Conservation (phyloP, 2,888 invertebrate genomes). For the Mechanitis messenoides region DNA sequence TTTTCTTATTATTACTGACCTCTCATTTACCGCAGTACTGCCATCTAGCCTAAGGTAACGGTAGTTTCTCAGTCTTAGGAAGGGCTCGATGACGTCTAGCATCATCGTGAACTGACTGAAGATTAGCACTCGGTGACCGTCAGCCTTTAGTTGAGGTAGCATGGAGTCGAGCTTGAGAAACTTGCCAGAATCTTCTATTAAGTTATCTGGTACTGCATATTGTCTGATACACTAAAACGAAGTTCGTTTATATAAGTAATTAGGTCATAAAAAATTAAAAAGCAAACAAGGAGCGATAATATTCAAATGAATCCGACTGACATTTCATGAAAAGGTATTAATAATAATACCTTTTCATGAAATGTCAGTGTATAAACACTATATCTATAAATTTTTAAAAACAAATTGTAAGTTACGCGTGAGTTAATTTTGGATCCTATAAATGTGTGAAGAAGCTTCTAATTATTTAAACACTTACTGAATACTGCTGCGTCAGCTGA, state of each 20-base stretch:
- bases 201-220: conserved; percentile 79
- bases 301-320: no score
- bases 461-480: conserved; percentile 53
- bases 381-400: no score
- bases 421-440: no score
- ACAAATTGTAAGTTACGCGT: no score
- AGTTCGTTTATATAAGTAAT: background rate
- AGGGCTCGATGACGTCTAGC: conserved; percentile 94
- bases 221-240: conserved; percentile 76
- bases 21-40: conserved; percentile 88
- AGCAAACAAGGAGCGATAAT: no score
- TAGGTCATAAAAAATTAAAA: no score
- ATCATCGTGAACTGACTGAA: conserved; percentile 98
- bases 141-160: conserved; percentile 83
- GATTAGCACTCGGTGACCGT: conserved; percentile 89
- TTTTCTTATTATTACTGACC: conserved; percentile 53
- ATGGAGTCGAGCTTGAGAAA: conserved; percentile 86
- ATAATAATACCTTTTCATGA: no score
- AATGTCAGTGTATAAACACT: no score
- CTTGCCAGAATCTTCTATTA: conserved; percentile 91
- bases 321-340: no score
- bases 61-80: conserved; percentile 83
- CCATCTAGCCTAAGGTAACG: conserved; percentile 92
- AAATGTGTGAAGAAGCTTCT: no score
- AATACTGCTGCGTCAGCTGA: conserved; percentile 82